phyloP scores from a whole-genome alignment of 2,113 vertebrate genomes.

The Delphinus delphis region DNA sequence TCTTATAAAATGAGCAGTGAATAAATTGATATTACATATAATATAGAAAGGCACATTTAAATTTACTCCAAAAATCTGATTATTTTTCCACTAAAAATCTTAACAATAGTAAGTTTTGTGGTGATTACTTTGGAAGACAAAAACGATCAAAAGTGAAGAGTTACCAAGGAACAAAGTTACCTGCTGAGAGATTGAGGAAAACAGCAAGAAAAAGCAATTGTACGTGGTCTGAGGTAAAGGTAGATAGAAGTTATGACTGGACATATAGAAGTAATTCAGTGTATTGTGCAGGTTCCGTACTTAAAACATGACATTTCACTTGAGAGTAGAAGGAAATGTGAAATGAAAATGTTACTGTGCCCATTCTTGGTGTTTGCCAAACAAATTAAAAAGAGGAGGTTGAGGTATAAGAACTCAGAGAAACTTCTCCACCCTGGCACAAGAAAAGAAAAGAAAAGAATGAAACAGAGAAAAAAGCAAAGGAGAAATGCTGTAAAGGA shows the following conservation, averaged over 20 bases:
- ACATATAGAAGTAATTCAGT: background rate
- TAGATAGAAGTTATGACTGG: background rate
- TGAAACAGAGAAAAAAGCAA: background rate
- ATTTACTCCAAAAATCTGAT: background rate
- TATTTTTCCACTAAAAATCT: background rate
- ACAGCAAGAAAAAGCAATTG: background rate
- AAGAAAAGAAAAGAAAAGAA: background rate
- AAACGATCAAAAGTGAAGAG: background rate
- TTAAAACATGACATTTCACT: background rate
- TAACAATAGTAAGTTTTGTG: background rate
- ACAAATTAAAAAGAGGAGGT: background rate
- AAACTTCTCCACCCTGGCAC: background rate
- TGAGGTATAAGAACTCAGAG: background rate
- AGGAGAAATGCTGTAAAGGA: background rate
- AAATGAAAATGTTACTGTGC: background rate
- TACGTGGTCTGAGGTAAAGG: background rate
- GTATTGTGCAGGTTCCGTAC: background rate
- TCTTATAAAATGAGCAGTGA: background rate
- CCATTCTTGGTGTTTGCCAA: background rate
- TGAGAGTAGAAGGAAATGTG: background rate
- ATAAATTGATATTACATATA: background rate
- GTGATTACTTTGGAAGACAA: constrained; percentile 9
- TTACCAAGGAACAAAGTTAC: background rate
- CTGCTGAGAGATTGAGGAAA: background rate
- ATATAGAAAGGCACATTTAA: background rate